These are phyloP conservation scores for Dolichallabes microphthalmus DNA, from an alignment of 2,113 vertebrate genomes.

Conservation along the genomic window DNA sequence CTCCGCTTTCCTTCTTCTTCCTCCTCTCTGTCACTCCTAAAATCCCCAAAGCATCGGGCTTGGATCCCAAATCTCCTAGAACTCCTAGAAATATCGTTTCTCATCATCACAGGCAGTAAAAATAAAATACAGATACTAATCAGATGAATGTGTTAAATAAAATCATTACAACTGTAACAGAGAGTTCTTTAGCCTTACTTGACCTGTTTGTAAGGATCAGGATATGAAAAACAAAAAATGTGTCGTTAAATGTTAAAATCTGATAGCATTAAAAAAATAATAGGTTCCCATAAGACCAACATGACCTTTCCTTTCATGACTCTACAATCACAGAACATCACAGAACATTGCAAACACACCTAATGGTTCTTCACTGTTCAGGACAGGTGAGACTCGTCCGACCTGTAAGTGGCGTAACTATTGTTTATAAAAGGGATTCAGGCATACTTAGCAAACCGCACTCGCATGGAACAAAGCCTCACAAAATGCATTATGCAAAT, in stretches of 20 bases:
- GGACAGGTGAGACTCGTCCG: conserved; percentile 37
- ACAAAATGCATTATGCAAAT: not conserved
- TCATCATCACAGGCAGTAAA: not conserved
- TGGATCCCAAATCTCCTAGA: not conserved
- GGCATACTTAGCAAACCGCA: not conserved
- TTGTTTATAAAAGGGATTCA: conserved; percentile 21
- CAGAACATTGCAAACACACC: conserved; percentile 13
- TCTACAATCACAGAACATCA: not conserved
- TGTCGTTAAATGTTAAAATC: not conserved
- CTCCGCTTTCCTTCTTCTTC: not conserved
- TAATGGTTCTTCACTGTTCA: not conserved
- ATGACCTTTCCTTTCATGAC: not conserved
- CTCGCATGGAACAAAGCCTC: not conserved
- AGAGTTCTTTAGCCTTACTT: not conserved
- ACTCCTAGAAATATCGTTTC: not conserved
- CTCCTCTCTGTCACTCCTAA: not conserved
- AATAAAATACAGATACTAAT: not conserved
- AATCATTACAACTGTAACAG: not conserved
- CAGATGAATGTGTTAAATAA: not conserved
- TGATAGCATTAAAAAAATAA: not conserved
- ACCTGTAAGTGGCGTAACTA: conserved; percentile 34
- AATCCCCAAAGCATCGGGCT: not conserved
- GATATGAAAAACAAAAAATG: not conserved
- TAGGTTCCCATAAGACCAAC: not conserved
- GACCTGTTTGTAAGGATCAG: not conserved